A percentile compares a stretch with the other conserved stretches of the same genome.
Conservation (phyloP, 2,888 invertebrate genomes). For the Deroplatys truncata region DNA sequence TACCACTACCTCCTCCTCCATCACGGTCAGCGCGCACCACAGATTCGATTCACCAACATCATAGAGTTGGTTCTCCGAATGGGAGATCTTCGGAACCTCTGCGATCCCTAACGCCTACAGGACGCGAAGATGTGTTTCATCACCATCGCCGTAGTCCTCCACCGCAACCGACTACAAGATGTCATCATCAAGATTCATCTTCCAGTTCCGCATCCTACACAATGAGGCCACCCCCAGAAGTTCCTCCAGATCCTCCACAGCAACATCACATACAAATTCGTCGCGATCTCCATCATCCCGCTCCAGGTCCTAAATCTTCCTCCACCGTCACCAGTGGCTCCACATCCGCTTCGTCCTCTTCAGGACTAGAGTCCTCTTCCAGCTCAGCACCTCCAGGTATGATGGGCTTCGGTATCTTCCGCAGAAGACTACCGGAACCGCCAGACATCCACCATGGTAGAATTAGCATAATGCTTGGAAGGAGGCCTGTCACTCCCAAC, state of each 20-base stretch:
- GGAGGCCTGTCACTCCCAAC: not conserved
- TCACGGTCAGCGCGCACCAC: constrained; percentile 45
- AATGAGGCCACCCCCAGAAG: constrained; percentile 50
- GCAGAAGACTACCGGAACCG: constrained; percentile 33
- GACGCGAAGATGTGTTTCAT: constrained; percentile 35
- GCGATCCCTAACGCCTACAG: constrained; percentile 55
- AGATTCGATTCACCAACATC: constrained; percentile 49
- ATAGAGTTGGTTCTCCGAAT: constrained; percentile 17
- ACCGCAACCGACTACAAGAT: constrained; percentile 31
- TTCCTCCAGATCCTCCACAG: constrained; percentile 20
- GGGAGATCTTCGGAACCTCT: constrained; percentile 57
- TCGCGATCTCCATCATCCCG: constrained; percentile 54
- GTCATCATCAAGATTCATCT: constrained; percentile 34
- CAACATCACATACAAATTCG: constrained; percentile 69
- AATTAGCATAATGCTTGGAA: not conserved
- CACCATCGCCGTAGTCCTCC: constrained; percentile 20
- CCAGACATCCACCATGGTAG: constrained; percentile 30
- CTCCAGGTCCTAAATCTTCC: constrained; percentile 37
- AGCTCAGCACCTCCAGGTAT: not conserved
- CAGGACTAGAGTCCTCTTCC: constrained; percentile 37
- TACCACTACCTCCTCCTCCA: constrained; percentile 26
- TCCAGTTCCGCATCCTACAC: constrained; percentile 53
- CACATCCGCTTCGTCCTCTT: constrained; percentile 48
- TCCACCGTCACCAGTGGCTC: constrained; percentile 46
- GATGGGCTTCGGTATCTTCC: constrained; percentile 37